Base-by-base conservation (phyloP, 2,113 vertebrate species). In the Hippopotamus amphibius region DNA sequence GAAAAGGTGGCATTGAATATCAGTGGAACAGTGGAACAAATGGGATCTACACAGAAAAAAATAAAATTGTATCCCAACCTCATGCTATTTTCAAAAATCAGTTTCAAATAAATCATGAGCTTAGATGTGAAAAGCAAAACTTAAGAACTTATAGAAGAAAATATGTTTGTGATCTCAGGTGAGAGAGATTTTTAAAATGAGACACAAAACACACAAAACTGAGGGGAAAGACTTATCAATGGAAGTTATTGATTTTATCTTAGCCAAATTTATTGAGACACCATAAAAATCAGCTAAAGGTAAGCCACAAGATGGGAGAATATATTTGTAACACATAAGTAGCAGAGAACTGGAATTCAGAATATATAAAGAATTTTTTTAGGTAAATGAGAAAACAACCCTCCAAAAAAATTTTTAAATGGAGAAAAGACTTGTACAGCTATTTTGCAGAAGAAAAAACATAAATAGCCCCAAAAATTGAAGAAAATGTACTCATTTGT, bases 331-430 rank as follows among this genome's bases (percentile, higher is more conserved):
- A 90, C 53, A 84, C 30, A 55, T 71, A 89, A 84, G 55, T 55
- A 30, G 55, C 30, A 55, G 57, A 71, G 22, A 93, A 63, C 21
- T 63, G 30, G 46, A n/a, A 90, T 71, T 90, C 46, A 71, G 53
- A 69, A 63, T 71, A 93, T 79, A 69, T 46, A 28, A 46, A 96
- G 50, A 90, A 89, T 24, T n/a, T 53, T n/a, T 77, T 83, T 69
- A 89, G 68, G 53, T 41, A 95, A 43, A 71, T 80, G 26, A 79
- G 33, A 69, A 69, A 79, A 69, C 43, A 84, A 3, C 22, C 15
- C 21, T 5, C 28, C 10, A 10, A 24, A 3, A 33, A 80, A 1
- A 12, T 50, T 50, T 77, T 77, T 53, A 50, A 63, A 48, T 79
- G 15, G 59, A 55, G 83, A 68, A 83, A 77, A 76, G 28, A 15